Conservation (phyloP, 2,888 invertebrate species). For the Heteromyza rotundicornis region DNA sequence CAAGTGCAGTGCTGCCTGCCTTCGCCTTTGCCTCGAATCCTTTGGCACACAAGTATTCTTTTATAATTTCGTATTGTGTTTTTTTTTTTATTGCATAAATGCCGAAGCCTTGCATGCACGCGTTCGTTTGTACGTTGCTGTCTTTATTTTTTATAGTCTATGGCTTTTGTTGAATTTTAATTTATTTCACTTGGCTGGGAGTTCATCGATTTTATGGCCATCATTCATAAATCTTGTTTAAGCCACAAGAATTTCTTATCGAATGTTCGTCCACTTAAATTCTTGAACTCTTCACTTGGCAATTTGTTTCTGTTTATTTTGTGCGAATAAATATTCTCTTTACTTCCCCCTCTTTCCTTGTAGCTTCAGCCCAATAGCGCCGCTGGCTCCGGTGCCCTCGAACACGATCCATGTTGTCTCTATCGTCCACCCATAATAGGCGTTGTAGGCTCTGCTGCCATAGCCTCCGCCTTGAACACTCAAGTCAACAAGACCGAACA, state of each 20-base stretch:
- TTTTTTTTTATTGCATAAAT: not conserved
- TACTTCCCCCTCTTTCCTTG: slow-evolving; percentile 31
- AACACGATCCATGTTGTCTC: slow-evolving; percentile 93
- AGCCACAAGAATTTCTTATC: not conserved
- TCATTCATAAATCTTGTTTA: not conserved
- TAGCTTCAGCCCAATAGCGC: slow-evolving; percentile 94
- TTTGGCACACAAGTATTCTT: not conserved
- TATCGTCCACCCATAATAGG: slow-evolving; percentile 68
- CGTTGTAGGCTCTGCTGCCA: slow-evolving; percentile 16
- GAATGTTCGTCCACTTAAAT: too few species aligned
- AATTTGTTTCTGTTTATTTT: too few species aligned
- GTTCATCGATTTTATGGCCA: not conserved
- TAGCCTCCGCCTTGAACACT: slow-evolving; percentile 27
- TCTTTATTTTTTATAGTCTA: not conserved
- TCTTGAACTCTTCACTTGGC: too few species aligned
- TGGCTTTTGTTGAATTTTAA: not conserved
- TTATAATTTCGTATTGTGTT: not conserved
- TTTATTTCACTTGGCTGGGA: not conserved
- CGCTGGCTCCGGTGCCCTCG: slow-evolving; percentile 93
- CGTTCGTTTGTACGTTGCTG: not conserved
- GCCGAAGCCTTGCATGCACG: not conserved
- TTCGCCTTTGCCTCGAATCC: not conserved
- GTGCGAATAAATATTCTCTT: too few species aligned
- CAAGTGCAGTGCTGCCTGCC: not conserved
- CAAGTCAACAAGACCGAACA: slow-evolving; percentile 62